Percentiles rank a stretch among this genome's conserved stretches.
phyloP scores from a whole-genome alignment of 2,797 vertebrate genomes.

The Urophycis tenuis region DNA sequence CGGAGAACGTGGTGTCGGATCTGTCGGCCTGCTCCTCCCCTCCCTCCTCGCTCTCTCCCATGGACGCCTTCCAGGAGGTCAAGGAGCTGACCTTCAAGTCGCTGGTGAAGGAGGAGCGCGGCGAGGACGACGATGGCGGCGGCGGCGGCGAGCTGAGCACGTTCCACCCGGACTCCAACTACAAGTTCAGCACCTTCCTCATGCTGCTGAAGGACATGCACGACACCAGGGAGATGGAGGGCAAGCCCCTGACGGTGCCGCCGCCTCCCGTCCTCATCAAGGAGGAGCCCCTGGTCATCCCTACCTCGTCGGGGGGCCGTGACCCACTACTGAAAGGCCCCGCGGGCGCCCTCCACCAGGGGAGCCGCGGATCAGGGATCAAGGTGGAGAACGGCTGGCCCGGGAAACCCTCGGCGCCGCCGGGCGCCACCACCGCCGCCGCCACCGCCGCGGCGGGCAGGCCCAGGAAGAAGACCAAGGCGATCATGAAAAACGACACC shows the following conservation, averaged over 20 bases:
- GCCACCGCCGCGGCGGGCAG: constrained; percentile 21
- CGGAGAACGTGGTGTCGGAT: constrained; percentile 51
- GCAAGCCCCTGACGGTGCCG: constrained; percentile 75
- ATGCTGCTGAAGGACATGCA: constrained; percentile 97
- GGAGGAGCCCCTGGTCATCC: constrained; percentile 69
- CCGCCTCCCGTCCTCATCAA: constrained; percentile 65
- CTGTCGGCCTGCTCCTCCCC: constrained; percentile 49
- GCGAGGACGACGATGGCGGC: constrained; percentile 74
- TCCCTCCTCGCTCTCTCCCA: constrained; percentile 52
- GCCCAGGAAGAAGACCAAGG: constrained; percentile 57
- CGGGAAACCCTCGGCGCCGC: constrained; percentile 35
- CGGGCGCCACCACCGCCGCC: constrained; percentile 14
- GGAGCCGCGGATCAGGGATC: constrained; percentile 25
- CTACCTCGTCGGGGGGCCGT: constrained; percentile 25
- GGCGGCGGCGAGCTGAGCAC: constrained; percentile 61
- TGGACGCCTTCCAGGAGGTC: constrained; percentile 73
- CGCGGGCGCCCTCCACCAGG: constrained; percentile 17
- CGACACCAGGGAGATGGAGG: constrained; percentile 87
- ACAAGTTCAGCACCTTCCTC: constrained; percentile 92
- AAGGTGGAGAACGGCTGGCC: constrained; percentile 46
- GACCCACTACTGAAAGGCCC: constrained; percentile 15
- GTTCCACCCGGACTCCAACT: constrained; percentile 83
- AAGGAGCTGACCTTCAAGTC: constrained; percentile 84
- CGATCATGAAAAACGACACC: constrained; percentile 46
- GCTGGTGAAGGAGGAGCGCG: constrained; percentile 72